A percentile compares a stretch with the other conserved stretches of the same genome.
These are phyloP conservation scores for Microdon myrmicae DNA, from an alignment of 2,888 invertebrate species.

Conservation along the genomic window DNA sequence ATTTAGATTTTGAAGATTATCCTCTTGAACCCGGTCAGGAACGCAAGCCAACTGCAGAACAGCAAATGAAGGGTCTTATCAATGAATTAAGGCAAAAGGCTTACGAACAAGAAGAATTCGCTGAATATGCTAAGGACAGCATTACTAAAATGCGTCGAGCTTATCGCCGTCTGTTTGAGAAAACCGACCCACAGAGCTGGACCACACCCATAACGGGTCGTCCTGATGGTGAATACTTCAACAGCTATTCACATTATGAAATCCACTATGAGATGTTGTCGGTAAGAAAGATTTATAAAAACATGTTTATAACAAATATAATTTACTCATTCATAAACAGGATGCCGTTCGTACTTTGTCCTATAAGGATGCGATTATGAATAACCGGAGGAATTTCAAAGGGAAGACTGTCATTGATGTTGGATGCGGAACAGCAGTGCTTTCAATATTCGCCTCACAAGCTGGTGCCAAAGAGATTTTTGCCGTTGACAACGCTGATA, in stretches of 20 bases:
- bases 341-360: slow-evolving; percentile 87
- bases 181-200: slow-evolving; percentile 55
- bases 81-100: slow-evolving; percentile 67
- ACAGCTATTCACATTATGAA: slow-evolving; percentile 87
- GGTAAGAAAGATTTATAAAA: slow-evolving; percentile 65
- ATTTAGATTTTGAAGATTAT: slow-evolving; percentile 36
- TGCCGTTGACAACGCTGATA: slow-evolving; percentile 95
- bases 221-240: slow-evolving; percentile 82
- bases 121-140: slow-evolving; percentile 70
- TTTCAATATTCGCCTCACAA: slow-evolving; percentile 97
- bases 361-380: slow-evolving; percentile 84
- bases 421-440: slow-evolving; percentile 96
- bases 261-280: slow-evolving; percentile 96
- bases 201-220: slow-evolving; percentile 70
- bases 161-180: slow-evolving; percentile 57
- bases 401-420: slow-evolving; percentile 89
- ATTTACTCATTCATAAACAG: slow-evolving; percentile 62
- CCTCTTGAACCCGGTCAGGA: slow-evolving; percentile 5
- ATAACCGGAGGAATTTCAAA: slow-evolving; percentile 75
- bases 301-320: not conserved
- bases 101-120: slow-evolving; percentile 71
- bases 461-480: slow-evolving; percentile 91
- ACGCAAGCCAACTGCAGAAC: slow-evolving; percentile 8
- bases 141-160: slow-evolving; percentile 60
- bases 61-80: slow-evolving; percentile 63